Evolutionary conservation across 2,797 vertebrate species (phyloP).

Genomic region (Cirrhinus mrigala): DNA sequence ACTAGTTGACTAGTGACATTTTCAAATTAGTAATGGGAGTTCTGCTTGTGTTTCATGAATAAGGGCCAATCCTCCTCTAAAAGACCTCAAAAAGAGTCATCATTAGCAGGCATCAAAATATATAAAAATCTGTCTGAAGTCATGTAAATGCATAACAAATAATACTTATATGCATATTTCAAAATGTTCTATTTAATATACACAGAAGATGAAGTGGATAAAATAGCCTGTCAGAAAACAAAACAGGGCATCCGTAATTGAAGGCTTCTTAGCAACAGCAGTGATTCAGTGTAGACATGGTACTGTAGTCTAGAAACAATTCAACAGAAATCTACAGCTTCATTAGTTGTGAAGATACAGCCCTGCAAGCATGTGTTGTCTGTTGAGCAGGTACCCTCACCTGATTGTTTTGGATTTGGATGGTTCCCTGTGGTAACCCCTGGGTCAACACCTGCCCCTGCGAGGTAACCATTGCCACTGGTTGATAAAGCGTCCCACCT

Average conservation of each 20-base stretch:
- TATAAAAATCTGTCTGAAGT: neutral
- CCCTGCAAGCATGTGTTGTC: neutral
- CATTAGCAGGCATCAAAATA: neutral
- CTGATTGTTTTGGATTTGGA: slow-evolving; percentile 97
- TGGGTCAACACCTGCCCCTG: slow-evolving; percentile 98
- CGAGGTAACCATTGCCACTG: slow-evolving; percentile 98
- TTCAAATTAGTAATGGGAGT: neutral
- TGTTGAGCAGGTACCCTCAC: slow-evolving; percentile 73
- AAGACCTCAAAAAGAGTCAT: neutral
- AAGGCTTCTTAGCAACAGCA: neutral
- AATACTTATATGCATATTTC: neutral
- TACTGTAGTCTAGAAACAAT: neutral
- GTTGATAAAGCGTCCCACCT: slow-evolving; percentile 99
- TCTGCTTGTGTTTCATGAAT: slow-evolving; percentile 18
- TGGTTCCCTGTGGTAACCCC: slow-evolving; percentile 91
- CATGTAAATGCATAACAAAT: neutral
- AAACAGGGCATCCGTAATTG: neutral
- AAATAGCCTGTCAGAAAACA: neutral
- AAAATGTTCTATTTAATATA: neutral
- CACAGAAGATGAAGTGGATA: neutral
- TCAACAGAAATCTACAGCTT: neutral
- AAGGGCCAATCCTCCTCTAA: neutral
- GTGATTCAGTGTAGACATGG: neutral
- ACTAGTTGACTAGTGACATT: too few relatives aligned
- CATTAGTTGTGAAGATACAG: neutral